Percentiles rank a stretch among this genome's conserved stretches.
Conservation (phyloP, 2,888 invertebrate genomes). For the Deilephila porcellus region DNA sequence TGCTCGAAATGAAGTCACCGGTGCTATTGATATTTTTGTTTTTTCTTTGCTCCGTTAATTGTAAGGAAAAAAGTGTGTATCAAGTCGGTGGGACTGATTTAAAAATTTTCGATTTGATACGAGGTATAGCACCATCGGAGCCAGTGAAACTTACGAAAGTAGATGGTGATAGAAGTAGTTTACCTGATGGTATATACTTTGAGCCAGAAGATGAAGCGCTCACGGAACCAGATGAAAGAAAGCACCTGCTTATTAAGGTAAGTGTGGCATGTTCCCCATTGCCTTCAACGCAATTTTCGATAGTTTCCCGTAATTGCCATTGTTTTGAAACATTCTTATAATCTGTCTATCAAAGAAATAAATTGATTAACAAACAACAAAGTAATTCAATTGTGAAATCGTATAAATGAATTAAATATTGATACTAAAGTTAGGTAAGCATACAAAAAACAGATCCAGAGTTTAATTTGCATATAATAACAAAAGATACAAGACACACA, state of each 20-base stretch:
- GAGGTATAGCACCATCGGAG: constrained; percentile 47
- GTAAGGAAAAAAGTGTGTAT: constrained; percentile 49
- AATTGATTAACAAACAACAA: too few relatives aligned
- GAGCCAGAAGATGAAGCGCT: constrained; percentile 53
- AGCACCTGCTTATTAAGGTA: constrained; percentile 46
- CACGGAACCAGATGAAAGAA: constrained; percentile 34
- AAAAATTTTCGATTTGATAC: constrained; percentile 46
- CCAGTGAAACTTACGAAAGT: constrained; percentile 47
- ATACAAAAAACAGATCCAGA: too few relatives aligned
- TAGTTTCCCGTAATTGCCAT: not conserved
- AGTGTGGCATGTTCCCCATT: constrained; percentile 30
- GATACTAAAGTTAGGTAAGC: too few relatives aligned
- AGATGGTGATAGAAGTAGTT: constrained; percentile 40
- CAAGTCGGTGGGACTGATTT: constrained; percentile 49
- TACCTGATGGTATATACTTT: constrained; percentile 61
- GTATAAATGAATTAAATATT: too few relatives aligned
- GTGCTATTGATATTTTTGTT: constrained; percentile 36
- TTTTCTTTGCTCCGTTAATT: constrained; percentile 38
- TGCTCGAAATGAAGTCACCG: constrained; percentile 44
- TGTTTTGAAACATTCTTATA: not conserved
- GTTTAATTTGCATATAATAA: too few relatives aligned
- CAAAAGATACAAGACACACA: too few relatives aligned
- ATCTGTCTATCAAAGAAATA: too few relatives aligned
- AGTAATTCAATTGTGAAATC: too few relatives aligned
- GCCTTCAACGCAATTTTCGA: not conserved